Conservation (phyloP, 2,113 vertebrate species). For the Nycticebus coucang region DNA sequence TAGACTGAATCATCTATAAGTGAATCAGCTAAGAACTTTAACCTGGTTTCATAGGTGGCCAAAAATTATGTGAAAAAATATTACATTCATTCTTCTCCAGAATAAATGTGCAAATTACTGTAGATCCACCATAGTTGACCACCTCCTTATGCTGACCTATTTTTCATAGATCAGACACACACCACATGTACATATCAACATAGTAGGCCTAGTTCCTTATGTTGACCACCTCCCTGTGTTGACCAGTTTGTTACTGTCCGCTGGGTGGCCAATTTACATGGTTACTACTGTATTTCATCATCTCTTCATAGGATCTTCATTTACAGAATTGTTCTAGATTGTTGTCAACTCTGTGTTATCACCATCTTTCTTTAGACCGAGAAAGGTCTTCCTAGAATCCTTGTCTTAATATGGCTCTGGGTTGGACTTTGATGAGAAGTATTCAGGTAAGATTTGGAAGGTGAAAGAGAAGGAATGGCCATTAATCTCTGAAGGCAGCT, state of each 20-base stretch:
- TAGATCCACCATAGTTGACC: too few relatives aligned
- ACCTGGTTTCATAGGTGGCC: background rate
- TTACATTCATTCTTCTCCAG: background rate
- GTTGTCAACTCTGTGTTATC: background rate
- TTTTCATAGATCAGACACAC: too few relatives aligned
- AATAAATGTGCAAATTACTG: background rate
- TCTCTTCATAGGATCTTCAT: background rate
- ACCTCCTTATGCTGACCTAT: too few relatives aligned
- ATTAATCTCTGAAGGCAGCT: background rate
- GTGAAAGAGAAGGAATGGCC: background rate
- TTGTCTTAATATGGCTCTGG: background rate
- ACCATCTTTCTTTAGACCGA: background rate
- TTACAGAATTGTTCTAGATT: background rate
- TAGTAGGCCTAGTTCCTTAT: too few relatives aligned
- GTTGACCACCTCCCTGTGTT: too few relatives aligned
- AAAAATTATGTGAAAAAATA: background rate
- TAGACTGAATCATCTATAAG: background rate
- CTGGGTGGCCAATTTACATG: too few relatives aligned
- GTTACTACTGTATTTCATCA: background rate
- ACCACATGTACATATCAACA: too few relatives aligned
- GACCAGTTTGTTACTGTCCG: too few relatives aligned
- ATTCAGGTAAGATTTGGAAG: background rate
- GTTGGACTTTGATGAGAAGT: background rate
- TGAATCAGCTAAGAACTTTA: constrained; percentile 19
- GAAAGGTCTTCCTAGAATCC: background rate